Base-by-base conservation (phyloP, 1,140 invertebrate species). In the Calosoma granatense region DNA sequence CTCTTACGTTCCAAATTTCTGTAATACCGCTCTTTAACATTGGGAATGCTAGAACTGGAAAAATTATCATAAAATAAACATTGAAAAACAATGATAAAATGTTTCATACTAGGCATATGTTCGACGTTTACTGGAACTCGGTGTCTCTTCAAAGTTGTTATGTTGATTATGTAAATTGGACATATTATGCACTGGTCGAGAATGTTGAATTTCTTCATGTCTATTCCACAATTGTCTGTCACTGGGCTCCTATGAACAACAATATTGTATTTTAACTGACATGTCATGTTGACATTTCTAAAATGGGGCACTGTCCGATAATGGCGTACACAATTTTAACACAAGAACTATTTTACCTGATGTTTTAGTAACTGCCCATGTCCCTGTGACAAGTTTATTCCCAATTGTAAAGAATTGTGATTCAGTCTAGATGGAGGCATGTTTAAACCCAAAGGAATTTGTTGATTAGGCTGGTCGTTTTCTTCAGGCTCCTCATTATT, bases 11-110 rank as follows among this genome's bases (percentile, higher is more conserved):
- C 41, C 15, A 47, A 17, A 17, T 47, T 47, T 17, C 41, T 47
- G 17, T 47, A 47, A 47, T 47, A 47, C 17, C 41, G 6, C 17
- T 47, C 41, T 17, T 47, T 47, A 17, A 47, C 41, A 47, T 47
- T 47, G 9, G 41, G 41, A 47, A 47, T 47, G 15, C 41, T 47
- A 47, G 41, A 47, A 47, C 41, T 47, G 17, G 17, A 4, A 11
- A 47, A 47, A 47, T 47, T 12, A 47, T 6, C 15, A 47, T 47
- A 47, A 11, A 47, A 47, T 47, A 11, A 47, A 47, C 9, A 47
- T 47, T 47, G 15, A 47, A 47, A 47, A 9, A 17, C 17, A 47
- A 47, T 47, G 6, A 47, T 11, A 12, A 9, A 9, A 47, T 9
- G 26, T 36, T 36, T 36, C n/a, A 4, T 47, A 47, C 41, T 47